Evolutionary conservation across 2,113 vertebrate species (phyloP).

Genomic region (Aptenodytes patagonicus): DNA sequence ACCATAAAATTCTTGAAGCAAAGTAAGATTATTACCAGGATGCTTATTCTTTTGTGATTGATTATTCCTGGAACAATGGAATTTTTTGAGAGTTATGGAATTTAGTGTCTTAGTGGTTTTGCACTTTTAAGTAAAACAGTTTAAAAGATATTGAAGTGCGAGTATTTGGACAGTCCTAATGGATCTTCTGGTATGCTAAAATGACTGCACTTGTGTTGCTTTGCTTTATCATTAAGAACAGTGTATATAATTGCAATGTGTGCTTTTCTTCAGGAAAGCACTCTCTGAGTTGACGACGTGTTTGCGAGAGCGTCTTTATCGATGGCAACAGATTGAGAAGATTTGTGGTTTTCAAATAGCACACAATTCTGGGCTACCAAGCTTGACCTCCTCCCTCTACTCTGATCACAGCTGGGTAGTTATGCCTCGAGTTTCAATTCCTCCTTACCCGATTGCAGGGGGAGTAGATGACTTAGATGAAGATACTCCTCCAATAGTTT

Average conservation of each 20-base stretch:
- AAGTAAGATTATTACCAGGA: slow-evolving; percentile 80
- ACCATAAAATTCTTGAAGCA: slow-evolving; percentile 99
- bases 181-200: neutral
- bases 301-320: slow-evolving; percentile 94
- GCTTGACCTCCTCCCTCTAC: slow-evolving; percentile 92
- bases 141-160: neutral
- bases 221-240: neutral
- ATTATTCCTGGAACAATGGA: neutral
- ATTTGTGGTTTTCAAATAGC: slow-evolving; percentile 96
- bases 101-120: neutral
- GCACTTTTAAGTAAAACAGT: neutral
- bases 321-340: slow-evolving; percentile 99
- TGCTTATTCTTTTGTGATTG: neutral
- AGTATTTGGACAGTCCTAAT: neutral
- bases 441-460: slow-evolving; percentile 95
- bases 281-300: slow-evolving; percentile 94
- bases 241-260: neutral
- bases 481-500: slow-evolving; percentile 94
- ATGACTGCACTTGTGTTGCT: neutral
- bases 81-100: neutral
- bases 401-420: slow-evolving; percentile 99
- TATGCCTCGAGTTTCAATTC: slow-evolving; percentile 95
- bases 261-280: slow-evolving; percentile 81
- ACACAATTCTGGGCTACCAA: slow-evolving; percentile 93
- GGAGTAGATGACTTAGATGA: slow-evolving; percentile 97